A percentile compares a stretch with the other conserved stretches of the same genome.
These are phyloP conservation scores for Nicator chloris DNA, from an alignment of 2,113 vertebrate species.

Conservation along the genomic window DNA sequence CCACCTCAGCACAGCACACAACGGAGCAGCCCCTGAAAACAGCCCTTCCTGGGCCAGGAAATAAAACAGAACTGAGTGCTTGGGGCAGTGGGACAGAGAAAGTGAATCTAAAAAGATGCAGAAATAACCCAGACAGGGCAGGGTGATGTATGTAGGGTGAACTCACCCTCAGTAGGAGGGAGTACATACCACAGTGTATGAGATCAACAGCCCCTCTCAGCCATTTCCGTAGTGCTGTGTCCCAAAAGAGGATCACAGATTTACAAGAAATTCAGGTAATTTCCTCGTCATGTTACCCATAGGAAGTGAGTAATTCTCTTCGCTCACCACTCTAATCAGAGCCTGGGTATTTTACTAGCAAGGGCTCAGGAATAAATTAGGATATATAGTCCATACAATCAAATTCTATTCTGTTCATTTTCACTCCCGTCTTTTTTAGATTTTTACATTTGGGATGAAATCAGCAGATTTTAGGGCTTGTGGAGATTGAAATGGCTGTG, in stretches of 20 bases:
- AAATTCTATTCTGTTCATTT: constrained; percentile 63
- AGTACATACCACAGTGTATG: neutral
- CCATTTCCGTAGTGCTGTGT: constrained; percentile 1
- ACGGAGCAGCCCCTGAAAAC: neutral
- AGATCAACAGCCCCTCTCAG: constrained; percentile 7
- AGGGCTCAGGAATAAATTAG: constrained; percentile 60
- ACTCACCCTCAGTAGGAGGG: neutral
- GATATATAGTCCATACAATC: constrained; percentile 53
- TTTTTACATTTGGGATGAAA: constrained; percentile 59
- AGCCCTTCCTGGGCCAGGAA: neutral
- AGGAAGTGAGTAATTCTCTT: constrained; percentile 54
- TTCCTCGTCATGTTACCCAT: constrained; percentile 33
- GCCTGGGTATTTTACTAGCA: constrained; percentile 29
- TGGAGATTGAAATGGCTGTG: constrained; percentile 2
- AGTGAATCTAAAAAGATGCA: neutral
- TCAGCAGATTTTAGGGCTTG: constrained; percentile 54
- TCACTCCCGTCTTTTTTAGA: constrained; percentile 27
- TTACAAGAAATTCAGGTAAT: constrained; percentile 58
- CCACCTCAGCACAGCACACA: rapidly evolving
- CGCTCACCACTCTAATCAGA: constrained; percentile 42
- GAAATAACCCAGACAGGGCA: neutral
- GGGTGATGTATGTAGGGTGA: neutral
- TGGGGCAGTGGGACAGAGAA: neutral
- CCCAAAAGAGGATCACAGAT: constrained; percentile 37
- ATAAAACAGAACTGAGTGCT: neutral